Evolutionary conservation across 2,888 invertebrate genomes (phyloP), one percentile per base, ranked within the genome.

Genomic region (Toxonevra muliebris): DNA sequence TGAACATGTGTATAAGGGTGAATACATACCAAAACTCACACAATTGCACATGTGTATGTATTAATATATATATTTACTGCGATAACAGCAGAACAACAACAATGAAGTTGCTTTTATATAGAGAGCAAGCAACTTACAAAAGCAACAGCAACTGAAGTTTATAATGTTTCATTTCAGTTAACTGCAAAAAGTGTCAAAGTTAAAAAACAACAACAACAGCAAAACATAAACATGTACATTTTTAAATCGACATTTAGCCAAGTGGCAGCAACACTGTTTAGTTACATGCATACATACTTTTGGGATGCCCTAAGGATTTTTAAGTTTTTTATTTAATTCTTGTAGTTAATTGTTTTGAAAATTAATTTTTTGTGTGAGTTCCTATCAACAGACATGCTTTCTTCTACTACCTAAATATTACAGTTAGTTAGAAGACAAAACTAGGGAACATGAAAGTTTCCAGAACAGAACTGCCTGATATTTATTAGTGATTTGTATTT

Each of bases 1-100:
- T 40, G 41, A 61, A 61, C 71, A 60, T 66, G 60, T 58, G 57
- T 63, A 61, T 61, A 48, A 43, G 48, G 48, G 65, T 59, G 68
- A 60, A 57, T 17, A 65, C n/a, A 57, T 13, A 30, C 57, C 8
- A 10, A 30, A 11, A 57, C 30, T 17, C 57, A 11, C 57, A 57
- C 19, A 12, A 11, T 2, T 30, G 19, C 52, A 11, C 9, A 52
- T 53, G 1, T 53, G n/a, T 54, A 54, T 54, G 48, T 48, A 15
- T 45, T 1, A 45, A 53, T 53, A 15, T 53, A 15, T 53, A 15
- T 53, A 13, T 45, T 11, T 45, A 13, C 13, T 13, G 53, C 4
- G 4, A 19, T 15, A 19, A 53, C 12, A 9, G 15, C 48, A 48
- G 2, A 48, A 8, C 48, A 48, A 15, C 48, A 48, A 15, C 48